A percentile compares a stretch with the other conserved stretches of the same genome.
These are phyloP conservation scores for Drosophila pectinifera DNA, from an alignment of 1,140 invertebrate genomes.

Conservation along the genomic window DNA sequence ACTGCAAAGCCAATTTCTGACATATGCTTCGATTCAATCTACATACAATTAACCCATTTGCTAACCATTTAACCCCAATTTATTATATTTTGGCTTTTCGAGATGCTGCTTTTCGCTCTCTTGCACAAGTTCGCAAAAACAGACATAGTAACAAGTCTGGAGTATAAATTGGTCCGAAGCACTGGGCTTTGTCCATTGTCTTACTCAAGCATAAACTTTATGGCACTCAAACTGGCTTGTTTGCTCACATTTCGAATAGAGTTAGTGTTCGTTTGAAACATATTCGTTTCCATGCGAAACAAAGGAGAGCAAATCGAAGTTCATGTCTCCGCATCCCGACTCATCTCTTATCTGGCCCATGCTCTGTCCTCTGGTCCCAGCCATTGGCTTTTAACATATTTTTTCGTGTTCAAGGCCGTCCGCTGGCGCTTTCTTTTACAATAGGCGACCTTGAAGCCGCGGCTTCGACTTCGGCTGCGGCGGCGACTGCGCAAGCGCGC, in stretches of 20 bases:
- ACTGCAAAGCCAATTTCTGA: constrained; percentile 17
- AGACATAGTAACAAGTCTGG: constrained; percentile 19
- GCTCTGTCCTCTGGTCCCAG: constrained; percentile 26
- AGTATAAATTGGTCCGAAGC: constrained; percentile 54
- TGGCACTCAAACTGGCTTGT: constrained; percentile 49
- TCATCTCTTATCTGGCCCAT: constrained; percentile 31
- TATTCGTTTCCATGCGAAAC: constrained; percentile 67
- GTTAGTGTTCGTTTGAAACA: constrained; percentile 39
- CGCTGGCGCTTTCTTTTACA: constrained; percentile 81
- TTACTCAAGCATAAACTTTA: constrained; percentile 76
- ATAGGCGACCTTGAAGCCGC: constrained; percentile 77
- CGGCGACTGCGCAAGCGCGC: constrained; percentile 60
- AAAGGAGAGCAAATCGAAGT: constrained; percentile 39
- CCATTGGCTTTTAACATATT: constrained; percentile 62
- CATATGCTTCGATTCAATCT: constrained; percentile 35
- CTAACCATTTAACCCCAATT: constrained; percentile 62
- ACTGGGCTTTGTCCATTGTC: constrained; percentile 51
- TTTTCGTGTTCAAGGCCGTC: constrained; percentile 77
- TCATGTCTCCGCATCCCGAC: constrained; percentile 37
- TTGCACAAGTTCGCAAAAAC: constrained; percentile 50
- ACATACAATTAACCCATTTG: constrained; percentile 64
- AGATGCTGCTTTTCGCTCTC: constrained; percentile 44
- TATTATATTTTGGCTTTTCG: constrained; percentile 38
- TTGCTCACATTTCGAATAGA: constrained; percentile 59
- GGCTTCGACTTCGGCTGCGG: constrained; percentile 18